Percentiles rank a stretch among this genome's conserved stretches.
These are phyloP conservation scores for Bovichtus diacanthus DNA, from an alignment of 2,797 vertebrate species.

Conservation along the genomic window DNA sequence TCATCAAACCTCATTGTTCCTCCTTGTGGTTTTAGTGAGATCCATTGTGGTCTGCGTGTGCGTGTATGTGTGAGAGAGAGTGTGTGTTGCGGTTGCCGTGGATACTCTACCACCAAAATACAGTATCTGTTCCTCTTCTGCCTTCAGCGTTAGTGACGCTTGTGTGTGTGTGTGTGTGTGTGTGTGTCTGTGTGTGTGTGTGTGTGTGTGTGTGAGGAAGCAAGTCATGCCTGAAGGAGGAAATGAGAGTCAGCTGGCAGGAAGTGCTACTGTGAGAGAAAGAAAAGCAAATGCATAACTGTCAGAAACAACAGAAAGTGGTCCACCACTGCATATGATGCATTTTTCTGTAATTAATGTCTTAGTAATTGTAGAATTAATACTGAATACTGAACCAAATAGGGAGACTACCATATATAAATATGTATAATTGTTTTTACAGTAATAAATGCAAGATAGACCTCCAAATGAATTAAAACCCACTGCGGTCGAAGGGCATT, in stretches of 20 bases:
- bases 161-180: background rate
- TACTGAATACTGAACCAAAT: background rate
- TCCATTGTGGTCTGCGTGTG: conserved; percentile 59
- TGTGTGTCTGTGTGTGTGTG: background rate
- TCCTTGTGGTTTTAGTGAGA: conserved; percentile 65
- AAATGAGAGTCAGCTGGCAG: conserved; percentile 82
- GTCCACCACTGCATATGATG: background rate
- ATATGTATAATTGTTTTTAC: no score
- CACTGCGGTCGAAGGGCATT: no score
- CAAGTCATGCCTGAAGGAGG: conserved; percentile 60
- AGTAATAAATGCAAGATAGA: no score
- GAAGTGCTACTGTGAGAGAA: conserved; percentile 75
- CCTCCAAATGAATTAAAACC: no score
- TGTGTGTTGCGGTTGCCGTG: conserved; percentile 57
- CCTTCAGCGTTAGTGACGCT: conserved; percentile 29
- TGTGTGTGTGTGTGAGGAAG: conserved; percentile 62
- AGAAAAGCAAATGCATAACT: conserved; percentile 17
- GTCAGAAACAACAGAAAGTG: background rate
- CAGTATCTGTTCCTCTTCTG: conserved; percentile 68
- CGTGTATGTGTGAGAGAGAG: background rate
- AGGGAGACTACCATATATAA: background rate
- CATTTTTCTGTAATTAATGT: background rate
- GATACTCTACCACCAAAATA: conserved; percentile 43
- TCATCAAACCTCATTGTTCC: conserved; percentile 56
- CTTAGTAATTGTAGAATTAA: background rate